Evolutionary conservation across 2,797 vertebrate species (phyloP).

Genomic region (Pachyuromys duprasi): DNA sequence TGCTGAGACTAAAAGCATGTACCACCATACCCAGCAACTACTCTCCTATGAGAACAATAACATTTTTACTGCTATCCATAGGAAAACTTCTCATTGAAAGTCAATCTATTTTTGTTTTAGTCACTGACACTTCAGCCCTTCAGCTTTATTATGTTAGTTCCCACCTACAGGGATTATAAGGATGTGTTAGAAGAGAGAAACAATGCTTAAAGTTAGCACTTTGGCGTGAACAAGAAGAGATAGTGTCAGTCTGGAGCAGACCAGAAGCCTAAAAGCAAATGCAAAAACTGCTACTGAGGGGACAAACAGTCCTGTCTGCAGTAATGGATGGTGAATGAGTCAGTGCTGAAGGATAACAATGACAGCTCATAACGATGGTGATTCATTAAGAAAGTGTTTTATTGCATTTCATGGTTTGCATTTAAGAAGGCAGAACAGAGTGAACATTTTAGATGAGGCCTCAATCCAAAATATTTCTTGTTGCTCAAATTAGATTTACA

Average conservation of each 20-base stretch:
- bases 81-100: conserved; percentile 29
- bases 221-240: not conserved
- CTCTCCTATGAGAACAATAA: not conserved
- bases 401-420: not conserved
- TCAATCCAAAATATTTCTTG: conserved; percentile 34
- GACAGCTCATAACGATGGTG: not conserved
- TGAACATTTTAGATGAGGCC: conserved; percentile 25
- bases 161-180: conserved; percentile 5
- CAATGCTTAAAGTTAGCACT: not conserved
- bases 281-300: not conserved
- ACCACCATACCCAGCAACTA: not conserved
- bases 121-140: not conserved
- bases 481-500: conserved; percentile 50
- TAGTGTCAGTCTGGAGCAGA: not conserved
- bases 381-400: conserved; percentile 1
- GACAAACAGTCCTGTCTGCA: not conserved
- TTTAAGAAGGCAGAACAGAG: not conserved
- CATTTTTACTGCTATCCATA: not conserved
- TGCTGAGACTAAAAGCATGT: not conserved
- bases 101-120: conserved; percentile 15
- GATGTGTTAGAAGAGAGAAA: conserved; percentile 32
- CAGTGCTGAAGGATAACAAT: no score
- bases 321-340: not conserved
- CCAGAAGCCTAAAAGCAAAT: not conserved
- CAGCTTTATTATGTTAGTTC: conserved; percentile 15